Evolutionary conservation across 1,140 invertebrate genomes (phyloP), one percentile per base, ranked within the genome.

Genomic region (Drosophila baimaii): DNA sequence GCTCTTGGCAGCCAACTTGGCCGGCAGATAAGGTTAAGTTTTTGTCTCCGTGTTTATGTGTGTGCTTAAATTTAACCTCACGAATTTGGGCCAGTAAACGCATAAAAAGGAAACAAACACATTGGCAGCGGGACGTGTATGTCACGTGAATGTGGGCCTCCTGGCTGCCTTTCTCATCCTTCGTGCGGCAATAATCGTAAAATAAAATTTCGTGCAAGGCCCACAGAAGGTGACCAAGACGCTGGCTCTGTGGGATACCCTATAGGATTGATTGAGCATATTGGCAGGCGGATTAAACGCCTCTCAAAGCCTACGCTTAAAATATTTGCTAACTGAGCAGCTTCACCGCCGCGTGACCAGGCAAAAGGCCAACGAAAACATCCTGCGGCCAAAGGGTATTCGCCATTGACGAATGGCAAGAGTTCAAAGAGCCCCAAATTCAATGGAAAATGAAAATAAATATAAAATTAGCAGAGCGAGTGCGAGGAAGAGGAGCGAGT

Each of bases 31-130:
- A 71, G 41, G 51, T 12, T 47, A 39, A 39, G 52, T 79, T 81
- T 54, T 71, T 33, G 55, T 72, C 25, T 51, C 13, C 27, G 21
- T 44, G 46, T 52, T 31, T 63, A 56, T 46, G 44, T 70, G 57
- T 61, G 61, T 49, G 43, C 64, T 84, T 68, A 78, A 80, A 68
- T 71, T 77, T 59, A 84, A 88, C 84, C 84, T 89, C 77, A 80
- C 58, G 69, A 71, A 62, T 86, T 81, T 75, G 69, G 77, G 52
- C 43, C 65, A 61, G 49, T 55, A 69, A 88, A 62, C 72, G 71
- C 77, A 70, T 69, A 66, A 77, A 77, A 77, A 27, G 8, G 19
- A 47, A 59, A 23, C 56, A 66, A 62, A 69, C 39, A 63, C 44
- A 52, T 41, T 43, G 66, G 8, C 46, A 52, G 41, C 47, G 59